phyloP scores from a whole-genome alignment of 2,888 invertebrate genomes.

The Listrodromus nycthemerus region DNA sequence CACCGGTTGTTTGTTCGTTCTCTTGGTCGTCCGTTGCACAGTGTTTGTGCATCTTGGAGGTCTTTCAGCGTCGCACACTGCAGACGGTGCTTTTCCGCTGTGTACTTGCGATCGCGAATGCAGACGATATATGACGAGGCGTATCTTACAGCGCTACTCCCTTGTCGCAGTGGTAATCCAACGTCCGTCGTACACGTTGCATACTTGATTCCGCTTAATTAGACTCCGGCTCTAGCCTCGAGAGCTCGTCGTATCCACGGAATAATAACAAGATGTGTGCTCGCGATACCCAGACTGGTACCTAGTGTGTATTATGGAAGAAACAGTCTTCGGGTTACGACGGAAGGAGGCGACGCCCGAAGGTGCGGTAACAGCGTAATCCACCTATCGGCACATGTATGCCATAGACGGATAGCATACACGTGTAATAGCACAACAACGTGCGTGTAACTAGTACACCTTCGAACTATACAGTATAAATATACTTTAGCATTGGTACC shows the following conservation, averaged over 20 bases:
- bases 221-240: conserved; percentile 75
- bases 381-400: conserved; percentile 11
- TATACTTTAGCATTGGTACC: background rate
- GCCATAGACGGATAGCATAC: background rate
- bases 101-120: background rate
- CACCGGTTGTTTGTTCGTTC: conserved; percentile 5
- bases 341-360: conserved; percentile 28
- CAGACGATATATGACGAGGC: conserved; percentile 17
- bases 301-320: conserved; percentile 44
- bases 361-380: conserved; percentile 43
- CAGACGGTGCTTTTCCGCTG: conserved; percentile 8
- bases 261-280: conserved; percentile 74
- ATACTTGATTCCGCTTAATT: conserved; percentile 82
- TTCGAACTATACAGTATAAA: background rate
- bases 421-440: conserved; percentile 8
- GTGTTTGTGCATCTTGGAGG: conserved; percentile 2
- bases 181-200: conserved; percentile 74
- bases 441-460: background rate
- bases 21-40: background rate
- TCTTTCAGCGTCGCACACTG: conserved; percentile 8
- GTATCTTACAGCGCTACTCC: conserved; percentile 40
- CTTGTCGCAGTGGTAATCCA: conserved; percentile 55
- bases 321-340: conserved; percentile 33
- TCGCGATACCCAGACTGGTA: conserved; percentile 48
- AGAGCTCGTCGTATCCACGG: conserved; percentile 68